Percentiles rank a stretch among this genome's conserved stretches.
Conservation (phyloP, 2,888 invertebrate genomes). For the Trissolcus japonicus region DNA sequence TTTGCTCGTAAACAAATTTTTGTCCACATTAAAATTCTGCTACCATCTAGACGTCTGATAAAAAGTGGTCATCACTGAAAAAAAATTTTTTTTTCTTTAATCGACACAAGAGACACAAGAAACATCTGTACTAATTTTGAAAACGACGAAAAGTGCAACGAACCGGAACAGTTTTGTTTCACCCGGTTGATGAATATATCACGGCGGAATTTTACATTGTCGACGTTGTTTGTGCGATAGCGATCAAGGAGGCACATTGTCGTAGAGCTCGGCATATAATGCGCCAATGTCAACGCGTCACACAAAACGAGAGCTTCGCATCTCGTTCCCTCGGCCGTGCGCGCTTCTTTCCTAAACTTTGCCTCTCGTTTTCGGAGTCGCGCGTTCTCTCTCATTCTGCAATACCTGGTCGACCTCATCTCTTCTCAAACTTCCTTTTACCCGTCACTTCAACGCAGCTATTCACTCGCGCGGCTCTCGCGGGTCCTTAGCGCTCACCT, state of each 20-base stretch:
- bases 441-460: constrained; percentile 41
- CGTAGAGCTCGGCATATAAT: constrained; percentile 68
- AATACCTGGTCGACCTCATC: constrained; percentile 39
- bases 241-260: constrained; percentile 69
- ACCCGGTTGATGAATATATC: constrained; percentile 66
- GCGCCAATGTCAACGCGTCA: constrained; percentile 65
- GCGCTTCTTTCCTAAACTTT: constrained; percentile 37
- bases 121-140: constrained; percentile 15
- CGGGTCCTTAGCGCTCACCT: constrained; percentile 61
- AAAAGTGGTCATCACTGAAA: too few species aligned
- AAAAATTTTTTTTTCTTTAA: too few species aligned
- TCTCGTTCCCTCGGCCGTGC: constrained; percentile 40
- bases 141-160: constrained; percentile 8
- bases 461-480: constrained; percentile 51
- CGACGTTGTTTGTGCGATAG: constrained; percentile 68
- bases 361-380: constrained; percentile 15
- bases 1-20: too few species aligned
- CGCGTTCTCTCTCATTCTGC: constrained; percentile 40
- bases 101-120: not conserved
- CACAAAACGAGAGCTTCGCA: constrained; percentile 63
- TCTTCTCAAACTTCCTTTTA: constrained; percentile 43
- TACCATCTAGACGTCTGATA: too few species aligned
- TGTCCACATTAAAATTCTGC: too few species aligned
- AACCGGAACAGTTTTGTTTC: constrained; percentile 59
- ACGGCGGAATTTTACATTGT: constrained; percentile 70